Base-by-base conservation (phyloP, 1,140 invertebrate species). In the Metopolophium dirhodum region DNA sequence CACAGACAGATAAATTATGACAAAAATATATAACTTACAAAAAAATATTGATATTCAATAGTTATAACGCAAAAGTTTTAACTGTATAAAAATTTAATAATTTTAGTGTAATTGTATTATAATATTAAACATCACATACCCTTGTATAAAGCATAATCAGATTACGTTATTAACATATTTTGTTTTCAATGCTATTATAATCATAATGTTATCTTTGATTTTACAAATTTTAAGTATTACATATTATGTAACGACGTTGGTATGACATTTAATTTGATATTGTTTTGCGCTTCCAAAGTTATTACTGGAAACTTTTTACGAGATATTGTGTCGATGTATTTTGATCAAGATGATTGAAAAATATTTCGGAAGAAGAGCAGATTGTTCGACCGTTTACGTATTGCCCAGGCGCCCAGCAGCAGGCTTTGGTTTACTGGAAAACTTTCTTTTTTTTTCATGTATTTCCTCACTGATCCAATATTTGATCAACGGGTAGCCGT, bases 321-420 rank as follows among this genome's bases (percentile, higher is more conserved):
- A 87, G 85, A n/a, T 87, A 49, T 86, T 87, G 14, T n/a, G 41
- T 30, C 30, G 45, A 87, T 47, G 2, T 45, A 49, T 87, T 87
- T 87, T n/a, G 85, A 87, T 88, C 20, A 30, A 54, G 87, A 51
- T 88, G 22, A 51, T 88, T 88, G 87, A 54, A 88, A 88, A 54
- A 54, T 2, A 37, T 88, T 35, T 88, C 20, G 11, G 20, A 9
- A 88, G n/a, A 88, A 7, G 30, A 88, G n/a, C 86, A 88, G 86
- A 49, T 88, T 88, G 86, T 88, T 51, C n/a, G 45, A 35, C 20
- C n/a, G 18, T 88, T 88, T 88, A 35, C 35, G 83, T 30, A 30
- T 88, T 49, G 14, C n/a, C 14, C 30, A 51, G n/a, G 6, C 8
- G 47, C 85, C 14, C 47, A 51, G n/a, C 14, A 22, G 47, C 85